These are phyloP conservation scores for Columba livia DNA, from an alignment of 2,113 vertebrate genomes.

Conservation along the genomic window DNA sequence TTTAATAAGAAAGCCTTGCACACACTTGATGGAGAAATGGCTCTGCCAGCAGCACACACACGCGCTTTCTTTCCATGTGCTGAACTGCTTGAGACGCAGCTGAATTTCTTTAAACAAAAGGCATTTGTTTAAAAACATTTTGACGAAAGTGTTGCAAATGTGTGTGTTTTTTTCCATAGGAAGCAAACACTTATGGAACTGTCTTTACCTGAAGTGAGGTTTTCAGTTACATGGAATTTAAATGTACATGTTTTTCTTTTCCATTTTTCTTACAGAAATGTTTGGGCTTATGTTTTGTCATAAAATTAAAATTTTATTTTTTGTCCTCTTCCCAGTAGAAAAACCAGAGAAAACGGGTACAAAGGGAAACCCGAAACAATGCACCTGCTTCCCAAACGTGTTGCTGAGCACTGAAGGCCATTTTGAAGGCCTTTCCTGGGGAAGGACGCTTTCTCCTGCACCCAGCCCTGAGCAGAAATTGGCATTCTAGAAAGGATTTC, in stretches of 20 bases:
- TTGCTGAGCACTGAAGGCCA: not conserved
- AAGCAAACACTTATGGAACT: not conserved
- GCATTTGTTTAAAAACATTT: conserved; percentile 43
- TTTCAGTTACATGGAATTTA: not conserved
- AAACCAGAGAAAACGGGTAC: not conserved
- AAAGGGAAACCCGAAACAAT: not conserved
- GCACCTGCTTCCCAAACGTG: not conserved
- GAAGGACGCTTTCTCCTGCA: not conserved
- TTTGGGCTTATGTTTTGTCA: not conserved
- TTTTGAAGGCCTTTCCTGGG: not conserved
- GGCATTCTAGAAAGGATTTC: not conserved
- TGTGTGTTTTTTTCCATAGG: not conserved
- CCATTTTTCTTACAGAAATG: not conserved
- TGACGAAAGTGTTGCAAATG: not conserved
- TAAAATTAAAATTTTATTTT: not conserved
- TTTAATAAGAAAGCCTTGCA: not conserved
- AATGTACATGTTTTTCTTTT: rapidly evolving
- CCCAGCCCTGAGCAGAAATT: not conserved
- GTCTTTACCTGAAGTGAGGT: not conserved
- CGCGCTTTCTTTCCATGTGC: not conserved
- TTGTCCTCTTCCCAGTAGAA: not conserved
- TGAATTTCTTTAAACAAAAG: conserved; percentile 55
- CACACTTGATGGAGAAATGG: not conserved
- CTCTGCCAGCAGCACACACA: not conserved
- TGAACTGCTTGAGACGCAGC: conserved; percentile 21